These are phyloP conservation scores for Myathropa florea DNA, from an alignment of 2,888 invertebrate genomes.

Conservation along the genomic window DNA sequence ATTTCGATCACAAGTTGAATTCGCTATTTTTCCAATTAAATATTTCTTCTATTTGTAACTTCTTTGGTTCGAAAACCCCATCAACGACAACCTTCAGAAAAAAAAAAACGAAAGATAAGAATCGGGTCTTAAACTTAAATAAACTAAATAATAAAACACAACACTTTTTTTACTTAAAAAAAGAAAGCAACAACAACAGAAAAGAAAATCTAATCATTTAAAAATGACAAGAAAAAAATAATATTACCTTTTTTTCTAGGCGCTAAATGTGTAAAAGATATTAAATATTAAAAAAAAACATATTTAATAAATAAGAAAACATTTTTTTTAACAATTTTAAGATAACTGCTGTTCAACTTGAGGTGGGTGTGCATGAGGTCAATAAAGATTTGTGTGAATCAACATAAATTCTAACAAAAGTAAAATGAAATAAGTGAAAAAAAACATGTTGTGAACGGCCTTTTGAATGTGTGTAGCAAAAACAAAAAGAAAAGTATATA, in stretches of 20 bases:
- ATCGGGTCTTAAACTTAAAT: conserved; percentile 52
- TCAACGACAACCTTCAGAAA: conserved; percentile 12
- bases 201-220: conserved; percentile 50
- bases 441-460: conserved; percentile 62
- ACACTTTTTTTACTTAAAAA: conserved; percentile 65
- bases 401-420: not conserved
- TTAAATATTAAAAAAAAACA: conserved; percentile 20
- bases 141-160: conserved; percentile 20
- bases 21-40: not conserved
- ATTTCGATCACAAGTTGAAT: too few species aligned
- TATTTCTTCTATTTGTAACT: too few species aligned
- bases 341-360: conserved; percentile 50
- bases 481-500: conserved; percentile 56
- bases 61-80: too few species aligned
- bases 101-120: conserved; percentile 12
- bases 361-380: conserved; percentile 55
- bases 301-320: conserved; percentile 25
- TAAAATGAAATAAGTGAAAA: conserved; percentile 22
- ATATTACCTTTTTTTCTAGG: conserved; percentile 60
- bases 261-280: conserved; percentile 63
- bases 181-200: conserved; percentile 26
- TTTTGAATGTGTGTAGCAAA: conserved; percentile 67
- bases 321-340: conserved; percentile 42
- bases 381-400: conserved; percentile 29
- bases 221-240: not conserved